These are phyloP conservation scores for Palloptera scutellata DNA, from an alignment of 2,888 invertebrate genomes.

Conservation along the genomic window DNA sequence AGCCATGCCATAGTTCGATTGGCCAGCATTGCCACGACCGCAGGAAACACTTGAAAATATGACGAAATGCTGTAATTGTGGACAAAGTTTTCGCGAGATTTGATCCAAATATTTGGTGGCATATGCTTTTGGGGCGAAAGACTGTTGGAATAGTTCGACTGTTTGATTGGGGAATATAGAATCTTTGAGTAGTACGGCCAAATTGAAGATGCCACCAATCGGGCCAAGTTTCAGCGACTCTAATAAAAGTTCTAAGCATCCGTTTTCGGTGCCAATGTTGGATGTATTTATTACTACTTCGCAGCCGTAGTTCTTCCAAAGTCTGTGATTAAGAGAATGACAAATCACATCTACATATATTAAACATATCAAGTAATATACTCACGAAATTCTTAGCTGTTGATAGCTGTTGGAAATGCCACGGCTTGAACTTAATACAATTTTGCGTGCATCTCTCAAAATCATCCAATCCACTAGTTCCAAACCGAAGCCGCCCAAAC, in stretches of 20 bases:
- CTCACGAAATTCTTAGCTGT: constrained; percentile 73
- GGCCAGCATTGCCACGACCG: constrained; percentile 88
- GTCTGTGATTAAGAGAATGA: constrained; percentile 61
- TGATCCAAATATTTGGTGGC: constrained; percentile 80
- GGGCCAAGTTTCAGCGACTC: constrained; percentile 72
- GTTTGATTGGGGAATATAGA: constrained; percentile 80
- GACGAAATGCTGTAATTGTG: constrained; percentile 75
- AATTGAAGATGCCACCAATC: constrained; percentile 87
- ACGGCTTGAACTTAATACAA: constrained; percentile 82
- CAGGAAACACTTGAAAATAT: constrained; percentile 89
- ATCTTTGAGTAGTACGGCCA: constrained; percentile 83
- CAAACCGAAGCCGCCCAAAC: constrained; percentile 91
- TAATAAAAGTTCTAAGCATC: constrained; percentile 74
- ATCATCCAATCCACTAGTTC: constrained; percentile 89
- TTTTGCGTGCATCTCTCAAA: constrained; percentile 78
- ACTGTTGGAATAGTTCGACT: constrained; percentile 72
- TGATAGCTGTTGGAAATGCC: constrained; percentile 88
- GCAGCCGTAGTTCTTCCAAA: constrained; percentile 76
- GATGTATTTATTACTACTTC: constrained; percentile 73
- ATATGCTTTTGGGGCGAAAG: constrained; percentile 78
- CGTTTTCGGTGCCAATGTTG: constrained; percentile 72
- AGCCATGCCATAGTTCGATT: constrained; percentile 82
- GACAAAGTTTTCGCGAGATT: constrained; percentile 68
- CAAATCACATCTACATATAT: too few relatives aligned
- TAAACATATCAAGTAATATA: too few relatives aligned